Evolutionary conservation across 1,140 invertebrate genomes (phyloP), one percentile per base, ranked within the genome.

Genomic region (Gonatopus flavifemur): DNA sequence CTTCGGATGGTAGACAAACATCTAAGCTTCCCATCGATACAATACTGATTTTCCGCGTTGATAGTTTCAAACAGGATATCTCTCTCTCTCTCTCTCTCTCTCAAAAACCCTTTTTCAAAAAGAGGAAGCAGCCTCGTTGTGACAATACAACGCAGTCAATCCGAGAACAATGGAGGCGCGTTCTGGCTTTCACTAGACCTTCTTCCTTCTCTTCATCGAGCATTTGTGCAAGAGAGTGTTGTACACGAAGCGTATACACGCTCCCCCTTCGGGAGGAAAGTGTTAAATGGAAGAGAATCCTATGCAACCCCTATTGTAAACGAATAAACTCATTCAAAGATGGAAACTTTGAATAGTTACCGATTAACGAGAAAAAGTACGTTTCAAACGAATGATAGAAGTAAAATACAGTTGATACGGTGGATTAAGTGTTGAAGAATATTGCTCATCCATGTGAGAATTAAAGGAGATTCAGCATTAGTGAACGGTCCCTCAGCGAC

Each of bases 41-140:
- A 76, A 73, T 70, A 63, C 58, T 54, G 68, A 76, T 71, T 73
- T 73, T 66, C 66, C 70, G 59, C 59, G 57, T 62, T 54, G 70
- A 69, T 72, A 60, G 53, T 40, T 65, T 55, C 62, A 70, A 70
- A 74, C 65, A 64, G 52, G 57, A 43, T 24, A 36, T 52, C 64
- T 52, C 59, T 51, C 47, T 59, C 59, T 55, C 55, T 49, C 62
- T 56, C 55, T 59, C 32, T 64, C 39, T 46, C 33, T 40, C 59
- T 47, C 57, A 25, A 44, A 7, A 41, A 56, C n/a, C n/a, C n/a
- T n/a, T n/a, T n/a, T n/a, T n/a, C n/a, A n/a, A n/a, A n/a, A n/a
- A n/a, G n/a, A n/a, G n/a, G n/a, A n/a, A n/a, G n/a, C n/a, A n/a
- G n/a, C n/a, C n/a, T n/a, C n/a, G n/a, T n/a, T 33, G 19, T 39